Evolutionary conservation across 2,797 vertebrate species (phyloP).

Genomic region (Eospalax fontanierii): DNA sequence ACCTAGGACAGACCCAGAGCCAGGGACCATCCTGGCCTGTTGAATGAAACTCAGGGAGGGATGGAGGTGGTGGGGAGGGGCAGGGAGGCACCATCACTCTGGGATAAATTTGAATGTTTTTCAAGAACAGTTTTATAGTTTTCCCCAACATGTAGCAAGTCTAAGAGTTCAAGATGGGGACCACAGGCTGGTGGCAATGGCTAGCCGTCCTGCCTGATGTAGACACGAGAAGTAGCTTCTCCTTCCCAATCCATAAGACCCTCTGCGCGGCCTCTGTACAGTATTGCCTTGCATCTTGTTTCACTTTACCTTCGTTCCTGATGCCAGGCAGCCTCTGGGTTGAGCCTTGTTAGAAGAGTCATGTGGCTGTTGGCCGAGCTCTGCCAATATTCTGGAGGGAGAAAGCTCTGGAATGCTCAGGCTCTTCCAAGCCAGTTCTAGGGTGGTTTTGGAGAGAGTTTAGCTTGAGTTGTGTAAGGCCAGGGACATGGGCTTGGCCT

Average conservation of each 20-base stretch:
- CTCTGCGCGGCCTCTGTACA: background rate
- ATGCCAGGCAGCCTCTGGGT: no score
- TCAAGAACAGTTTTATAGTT: background rate
- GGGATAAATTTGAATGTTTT: background rate
- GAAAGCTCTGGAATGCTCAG: background rate
- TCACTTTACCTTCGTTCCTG: no score
- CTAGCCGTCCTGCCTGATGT: rapidly evolving
- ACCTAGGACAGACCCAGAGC: background rate
- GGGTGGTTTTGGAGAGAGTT: background rate
- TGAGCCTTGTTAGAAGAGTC: background rate
- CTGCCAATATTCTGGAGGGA: background rate
- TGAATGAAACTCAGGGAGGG: background rate
- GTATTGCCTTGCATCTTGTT: background rate
- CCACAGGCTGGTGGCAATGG: background rate
- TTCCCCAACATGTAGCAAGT: background rate
- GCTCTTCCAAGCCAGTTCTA: background rate
- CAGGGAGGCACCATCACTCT: background rate
- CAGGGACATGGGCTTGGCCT: background rate
- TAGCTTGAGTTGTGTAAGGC: background rate
- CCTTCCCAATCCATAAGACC: background rate
- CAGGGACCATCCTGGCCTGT: background rate
- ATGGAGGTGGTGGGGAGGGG: background rate
- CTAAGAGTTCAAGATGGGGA: background rate
- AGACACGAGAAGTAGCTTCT: background rate
- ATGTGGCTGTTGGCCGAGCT: background rate